A percentile compares a stretch with the other conserved stretches of the same genome.
These are phyloP conservation scores for Nasonia giraulti DNA, from an alignment of 1,140 invertebrate genomes.

Conservation along the genomic window DNA sequence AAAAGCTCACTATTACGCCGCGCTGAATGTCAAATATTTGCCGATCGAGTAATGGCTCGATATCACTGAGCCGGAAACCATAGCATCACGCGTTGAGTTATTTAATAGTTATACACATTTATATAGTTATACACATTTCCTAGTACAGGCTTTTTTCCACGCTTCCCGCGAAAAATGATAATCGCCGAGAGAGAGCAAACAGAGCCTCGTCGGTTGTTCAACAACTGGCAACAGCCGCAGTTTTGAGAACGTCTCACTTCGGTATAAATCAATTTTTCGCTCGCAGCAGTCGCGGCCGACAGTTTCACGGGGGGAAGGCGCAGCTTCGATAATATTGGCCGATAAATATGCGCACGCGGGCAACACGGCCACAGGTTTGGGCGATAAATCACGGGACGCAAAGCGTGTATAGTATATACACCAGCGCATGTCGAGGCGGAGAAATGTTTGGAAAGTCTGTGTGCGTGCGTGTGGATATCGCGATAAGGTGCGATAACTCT, in stretches of 20 bases:
- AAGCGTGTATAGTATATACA: background rate
- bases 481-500: background rate
- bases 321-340: background rate
- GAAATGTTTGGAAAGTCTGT: slow-evolving; percentile 4
- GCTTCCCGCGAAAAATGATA: too few species aligned
- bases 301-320: too few species aligned
- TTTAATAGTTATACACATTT: background rate
- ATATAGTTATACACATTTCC: too few species aligned
- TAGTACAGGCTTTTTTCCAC: too few species aligned
- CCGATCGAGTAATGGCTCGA: too few species aligned
- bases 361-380: slow-evolving; percentile 10
- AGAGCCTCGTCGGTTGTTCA: background rate
- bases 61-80: background rate
- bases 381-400: slow-evolving; percentile 6
- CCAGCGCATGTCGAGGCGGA: background rate
- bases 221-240: background rate
- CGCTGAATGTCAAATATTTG: too few species aligned
- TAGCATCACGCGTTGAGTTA: background rate
- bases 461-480: slow-evolving; percentile 46
- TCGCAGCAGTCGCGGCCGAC: too few species aligned
- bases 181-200: background rate
- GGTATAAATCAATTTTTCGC: background rate
- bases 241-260: background rate
- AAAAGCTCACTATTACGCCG: background rate
- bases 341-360: background rate